Percentiles rank a stretch among this genome's conserved stretches.
Evolutionary conservation across 2,888 invertebrate species (phyloP).

Genomic region (Drosophila emarginata): DNA sequence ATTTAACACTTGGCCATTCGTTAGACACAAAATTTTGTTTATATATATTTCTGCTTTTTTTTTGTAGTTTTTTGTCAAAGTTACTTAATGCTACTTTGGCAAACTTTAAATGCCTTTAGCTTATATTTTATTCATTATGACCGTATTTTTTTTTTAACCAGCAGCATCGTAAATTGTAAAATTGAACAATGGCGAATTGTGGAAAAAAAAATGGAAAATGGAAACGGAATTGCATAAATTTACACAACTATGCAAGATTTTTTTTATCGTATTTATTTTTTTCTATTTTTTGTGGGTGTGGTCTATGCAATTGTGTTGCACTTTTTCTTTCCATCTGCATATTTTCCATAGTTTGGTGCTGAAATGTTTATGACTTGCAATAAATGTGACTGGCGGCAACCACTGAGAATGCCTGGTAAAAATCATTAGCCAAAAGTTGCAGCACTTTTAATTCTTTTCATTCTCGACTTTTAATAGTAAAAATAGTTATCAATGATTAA

Average conservation of each 20-base stretch:
- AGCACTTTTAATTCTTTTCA: background rate
- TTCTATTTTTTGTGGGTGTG: conserved; percentile 8
- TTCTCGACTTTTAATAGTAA: background rate
- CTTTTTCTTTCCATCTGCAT: conserved; percentile 20
- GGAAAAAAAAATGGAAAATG: conserved; percentile 35
- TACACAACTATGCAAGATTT: conserved; percentile 36
- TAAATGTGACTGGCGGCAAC: conserved; percentile 40
- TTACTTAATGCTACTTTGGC: conserved; percentile 20
- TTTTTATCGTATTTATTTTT: background rate
- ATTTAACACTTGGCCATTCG: conserved; percentile 27
- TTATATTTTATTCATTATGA: conserved; percentile 50
- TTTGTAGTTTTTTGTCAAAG: conserved; percentile 14
- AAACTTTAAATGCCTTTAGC: conserved; percentile 47
- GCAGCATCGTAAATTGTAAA: conserved; percentile 44
- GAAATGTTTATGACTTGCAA: conserved; percentile 53
- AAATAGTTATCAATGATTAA: background rate
- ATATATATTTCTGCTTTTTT: background rate
- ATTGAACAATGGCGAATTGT: conserved; percentile 45
- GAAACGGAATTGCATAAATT: conserved; percentile 66
- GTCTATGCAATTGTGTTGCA: conserved; percentile 46
- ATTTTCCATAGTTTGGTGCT: conserved; percentile 47
- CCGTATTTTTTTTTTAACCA: conserved; percentile 23
- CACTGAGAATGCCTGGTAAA: conserved; percentile 13
- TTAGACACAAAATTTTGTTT: conserved; percentile 7
- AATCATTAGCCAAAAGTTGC: conserved; percentile 16